These are phyloP conservation scores for Promerops cafer DNA, from an alignment of 2,113 vertebrate genomes.

Conservation along the genomic window DNA sequence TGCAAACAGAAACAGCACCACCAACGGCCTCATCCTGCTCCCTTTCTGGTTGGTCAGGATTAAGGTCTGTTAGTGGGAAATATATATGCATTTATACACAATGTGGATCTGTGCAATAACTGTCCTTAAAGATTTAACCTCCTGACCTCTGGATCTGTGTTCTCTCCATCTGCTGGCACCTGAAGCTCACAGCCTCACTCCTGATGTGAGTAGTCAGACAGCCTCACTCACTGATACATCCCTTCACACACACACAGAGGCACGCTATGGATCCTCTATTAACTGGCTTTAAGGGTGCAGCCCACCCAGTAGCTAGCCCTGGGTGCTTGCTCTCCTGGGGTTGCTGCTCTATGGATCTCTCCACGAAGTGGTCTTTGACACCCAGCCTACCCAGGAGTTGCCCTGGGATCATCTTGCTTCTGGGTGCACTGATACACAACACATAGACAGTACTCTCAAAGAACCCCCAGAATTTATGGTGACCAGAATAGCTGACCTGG, in stretches of 20 bases:
- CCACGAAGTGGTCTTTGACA: not conserved
- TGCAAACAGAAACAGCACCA: slow-evolving; percentile 21
- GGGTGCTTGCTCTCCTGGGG: not conserved
- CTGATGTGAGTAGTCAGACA: not conserved
- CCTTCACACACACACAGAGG: not conserved
- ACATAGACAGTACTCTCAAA: not conserved
- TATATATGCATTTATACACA: not conserved
- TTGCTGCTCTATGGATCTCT: not conserved
- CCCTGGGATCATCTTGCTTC: not conserved
- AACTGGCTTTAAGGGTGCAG: not conserved
- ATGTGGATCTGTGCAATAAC: not conserved
- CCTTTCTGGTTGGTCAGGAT: not conserved
- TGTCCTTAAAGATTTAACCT: not conserved
- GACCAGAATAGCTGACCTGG: not conserved
- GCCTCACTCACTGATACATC: not conserved
- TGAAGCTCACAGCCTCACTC: not conserved
- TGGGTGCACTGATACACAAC: accelerated
- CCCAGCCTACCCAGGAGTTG: not conserved
- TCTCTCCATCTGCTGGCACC: not conserved
- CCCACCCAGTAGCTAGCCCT: not conserved
- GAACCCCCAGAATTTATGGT: not conserved
- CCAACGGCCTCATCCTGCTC: not conserved
- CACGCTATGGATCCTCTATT: accelerated
- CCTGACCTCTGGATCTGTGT: not conserved
- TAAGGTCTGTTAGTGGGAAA: not conserved